Evolutionary conservation across 2,888 invertebrate genomes (phyloP).

Genomic region (Siphlonurus alternatus): DNA sequence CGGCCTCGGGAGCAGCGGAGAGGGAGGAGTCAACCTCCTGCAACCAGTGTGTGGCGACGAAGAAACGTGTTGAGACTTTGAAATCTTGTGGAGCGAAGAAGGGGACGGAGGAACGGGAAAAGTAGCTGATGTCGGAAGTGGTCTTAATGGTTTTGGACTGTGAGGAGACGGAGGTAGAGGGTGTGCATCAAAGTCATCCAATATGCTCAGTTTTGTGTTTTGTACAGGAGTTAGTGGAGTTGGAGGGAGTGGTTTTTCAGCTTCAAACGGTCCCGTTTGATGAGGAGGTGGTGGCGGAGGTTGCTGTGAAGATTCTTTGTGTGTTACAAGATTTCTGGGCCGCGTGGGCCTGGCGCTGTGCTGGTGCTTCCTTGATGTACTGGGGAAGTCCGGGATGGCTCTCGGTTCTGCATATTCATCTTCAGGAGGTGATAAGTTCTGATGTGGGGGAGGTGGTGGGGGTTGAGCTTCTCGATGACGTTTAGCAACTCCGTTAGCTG

Average conservation of each 20-base stretch:
- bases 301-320: background rate
- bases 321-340: background rate
- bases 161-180: background rate
- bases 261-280: background rate
- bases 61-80: too few species aligned
- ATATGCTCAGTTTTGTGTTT: background rate
- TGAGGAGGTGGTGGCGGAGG: conserved; percentile 4
- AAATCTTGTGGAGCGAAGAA: background rate
- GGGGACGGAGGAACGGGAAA: conserved; percentile 1
- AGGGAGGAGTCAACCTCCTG: background rate
- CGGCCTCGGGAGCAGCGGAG: background rate
- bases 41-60: background rate
- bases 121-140: background rate
- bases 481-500: background rate
- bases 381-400: background rate
- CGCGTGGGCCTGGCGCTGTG: background rate
- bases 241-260: background rate
- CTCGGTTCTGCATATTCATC: background rate
- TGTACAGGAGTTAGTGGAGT: conserved; percentile 4
- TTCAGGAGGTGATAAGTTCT: background rate
- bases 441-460: background rate
- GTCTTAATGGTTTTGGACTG: background rate
- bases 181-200: background rate
- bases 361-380: background rate
- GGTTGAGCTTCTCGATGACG: background rate